These are phyloP conservation scores for Pipra filicauda DNA, from an alignment of 2,113 vertebrate genomes.

Conservation along the genomic window DNA sequence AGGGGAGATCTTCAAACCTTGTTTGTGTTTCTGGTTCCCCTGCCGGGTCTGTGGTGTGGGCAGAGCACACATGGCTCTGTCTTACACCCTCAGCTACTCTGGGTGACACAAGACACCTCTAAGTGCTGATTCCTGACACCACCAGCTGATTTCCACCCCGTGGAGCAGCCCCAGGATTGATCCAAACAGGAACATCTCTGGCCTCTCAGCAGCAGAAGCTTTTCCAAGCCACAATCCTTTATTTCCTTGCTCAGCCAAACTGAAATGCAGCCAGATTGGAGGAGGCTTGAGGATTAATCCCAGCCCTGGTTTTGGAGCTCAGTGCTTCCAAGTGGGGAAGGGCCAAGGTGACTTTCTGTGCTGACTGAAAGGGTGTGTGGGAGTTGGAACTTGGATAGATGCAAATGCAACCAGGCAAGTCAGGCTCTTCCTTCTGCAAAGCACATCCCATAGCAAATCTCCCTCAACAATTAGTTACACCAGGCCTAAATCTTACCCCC, in stretches of 20 bases:
- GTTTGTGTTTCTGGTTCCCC: not conserved
- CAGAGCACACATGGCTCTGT: not conserved
- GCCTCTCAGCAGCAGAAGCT: not conserved
- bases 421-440: not conserved
- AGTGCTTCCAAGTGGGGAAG: not conserved
- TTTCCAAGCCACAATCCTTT: not conserved
- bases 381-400: not conserved
- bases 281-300: not conserved
- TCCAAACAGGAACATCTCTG: not conserved
- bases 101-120: not conserved
- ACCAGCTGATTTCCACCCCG: not conserved
- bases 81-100: not conserved
- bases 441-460: not conserved
- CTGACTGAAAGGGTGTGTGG: not conserved
- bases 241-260: not conserved
- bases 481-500: not conserved
- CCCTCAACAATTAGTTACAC: not conserved
- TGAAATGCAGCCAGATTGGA: not conserved
- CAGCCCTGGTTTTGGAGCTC: not conserved
- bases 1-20: not conserved
- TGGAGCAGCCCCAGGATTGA: not conserved
- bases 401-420: not conserved
- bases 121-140: not conserved
- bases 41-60: rapidly evolving
- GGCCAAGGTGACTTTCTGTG: not conserved